phyloP scores from a whole-genome alignment of 2,797 vertebrate genomes.

The Gymnoscopelus braueri region DNA sequence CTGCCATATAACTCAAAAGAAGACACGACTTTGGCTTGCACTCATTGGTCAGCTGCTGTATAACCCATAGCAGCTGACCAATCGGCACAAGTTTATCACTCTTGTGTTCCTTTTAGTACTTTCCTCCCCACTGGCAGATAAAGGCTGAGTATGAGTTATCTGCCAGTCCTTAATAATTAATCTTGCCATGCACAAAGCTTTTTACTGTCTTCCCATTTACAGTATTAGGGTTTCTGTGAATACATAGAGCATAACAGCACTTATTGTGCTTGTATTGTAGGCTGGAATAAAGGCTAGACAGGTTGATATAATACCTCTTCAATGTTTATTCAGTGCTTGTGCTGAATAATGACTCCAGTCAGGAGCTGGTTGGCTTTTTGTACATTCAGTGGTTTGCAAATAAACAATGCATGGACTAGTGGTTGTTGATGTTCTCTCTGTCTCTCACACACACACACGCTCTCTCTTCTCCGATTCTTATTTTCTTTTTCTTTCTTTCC shows the following conservation, averaged over 20 bases:
- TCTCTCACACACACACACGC: neutral
- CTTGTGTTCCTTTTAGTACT: too few species aligned
- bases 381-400: neutral
- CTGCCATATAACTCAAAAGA: too few species aligned
- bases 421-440: constrained; percentile 24
- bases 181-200: too few species aligned
- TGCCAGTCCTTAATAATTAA: too few species aligned
- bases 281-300: neutral
- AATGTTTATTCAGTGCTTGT: constrained; percentile 10
- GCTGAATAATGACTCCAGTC: neutral
- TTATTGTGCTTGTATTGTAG: neutral
- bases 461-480: neutral
- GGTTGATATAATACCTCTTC: constrained; percentile 11
- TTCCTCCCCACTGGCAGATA: too few species aligned
- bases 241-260: neutral
- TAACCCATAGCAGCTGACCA: too few species aligned
- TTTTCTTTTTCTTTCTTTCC: constrained; percentile 8
- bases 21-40: too few species aligned
- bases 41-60: too few species aligned
- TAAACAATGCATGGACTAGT: constrained; percentile 9
- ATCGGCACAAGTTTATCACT: too few species aligned
- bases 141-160: too few species aligned
- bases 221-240: neutral
- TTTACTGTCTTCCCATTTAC: too few species aligned
- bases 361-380: neutral